phyloP scores from a whole-genome alignment of 2,797 vertebrate genomes.

The Mareca strepera region DNA sequence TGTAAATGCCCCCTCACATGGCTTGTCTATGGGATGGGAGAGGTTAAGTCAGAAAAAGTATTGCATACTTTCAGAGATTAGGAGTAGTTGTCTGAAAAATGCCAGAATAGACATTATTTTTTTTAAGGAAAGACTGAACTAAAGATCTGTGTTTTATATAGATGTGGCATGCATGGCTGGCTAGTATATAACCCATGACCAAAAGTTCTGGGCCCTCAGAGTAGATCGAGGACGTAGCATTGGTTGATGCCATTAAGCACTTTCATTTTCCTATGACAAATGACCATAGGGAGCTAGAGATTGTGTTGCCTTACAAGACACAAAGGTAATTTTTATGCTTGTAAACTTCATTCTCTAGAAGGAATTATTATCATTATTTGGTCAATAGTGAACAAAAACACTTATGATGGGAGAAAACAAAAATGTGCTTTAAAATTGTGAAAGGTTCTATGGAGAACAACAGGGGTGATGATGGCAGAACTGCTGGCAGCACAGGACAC shows the following conservation, averaged over 20 bases:
- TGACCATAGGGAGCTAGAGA: constrained; percentile 21
- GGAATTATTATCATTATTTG: constrained; percentile 59
- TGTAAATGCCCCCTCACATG: neutral
- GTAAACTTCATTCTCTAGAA: constrained; percentile 43
- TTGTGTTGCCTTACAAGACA: constrained; percentile 39
- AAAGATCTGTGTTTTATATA: neutral
- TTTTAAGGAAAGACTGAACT: neutral
- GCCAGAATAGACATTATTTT: neutral
- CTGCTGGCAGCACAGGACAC: neutral
- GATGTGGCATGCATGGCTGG: neutral
- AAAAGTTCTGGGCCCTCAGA: constrained; percentile 15
- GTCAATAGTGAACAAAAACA: constrained; percentile 32
- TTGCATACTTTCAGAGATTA: neutral
- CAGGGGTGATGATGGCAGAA: neutral
- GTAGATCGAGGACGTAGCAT: neutral
- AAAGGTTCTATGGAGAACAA: constrained; percentile 14
- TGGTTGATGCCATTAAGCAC: constrained; percentile 38
- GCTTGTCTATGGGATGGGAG: neutral
- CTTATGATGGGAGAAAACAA: constrained; percentile 5
- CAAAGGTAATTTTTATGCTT: constrained; percentile 61
- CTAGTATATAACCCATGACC: constrained; percentile 1
- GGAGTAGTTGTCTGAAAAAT: constrained; percentile 5
- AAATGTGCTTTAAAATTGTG: constrained; percentile 1
- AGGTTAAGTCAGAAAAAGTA: neutral
- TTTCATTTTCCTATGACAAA: constrained; percentile 61